Evolutionary conservation across 2,113 vertebrate species (phyloP), one percentile per base, ranked within the genome.

Genomic region (Coturnix japonica): DNA sequence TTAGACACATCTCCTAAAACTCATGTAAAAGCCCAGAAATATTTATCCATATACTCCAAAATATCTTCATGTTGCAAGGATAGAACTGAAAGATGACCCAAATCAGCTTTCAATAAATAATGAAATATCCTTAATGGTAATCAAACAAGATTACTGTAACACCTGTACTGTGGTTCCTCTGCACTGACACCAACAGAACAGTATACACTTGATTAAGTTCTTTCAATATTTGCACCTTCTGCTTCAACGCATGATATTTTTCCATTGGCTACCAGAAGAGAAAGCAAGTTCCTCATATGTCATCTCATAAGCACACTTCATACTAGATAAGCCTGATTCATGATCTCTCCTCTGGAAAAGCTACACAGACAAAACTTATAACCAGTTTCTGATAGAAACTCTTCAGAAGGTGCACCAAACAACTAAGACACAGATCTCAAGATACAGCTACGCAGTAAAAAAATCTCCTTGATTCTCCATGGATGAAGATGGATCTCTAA

Each of bases 361-460:
- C 5, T 91, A 80, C 31, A 28, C 8, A 63, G 8, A 14, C 12
- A 47, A 14, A 81, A 28, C 20, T 88, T 0, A 0, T 6, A 39
- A 51, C 7, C 22, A 5, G 8, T 39, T 89, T 84, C 39, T 78
- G 35, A 21, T 11, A 78, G 49, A 77, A 90, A 64, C 3, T 60
- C 65, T 72, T 88, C 65, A 83, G 28, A 73, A 2, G 5, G 7
- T 39, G 4, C 17, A 71, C 11, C 28, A 94, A 84, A 56, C 11
- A 70, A 7, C 3, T 14, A 72, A n/a, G 44, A 47, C 9, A 31
- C 1, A 60, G 39, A 39, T 21, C 44, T 44, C 57, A 73, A 19
- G 7, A 23, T 9, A 26, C 3, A 39, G 30, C 33, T 51, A 37
- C 4, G 7, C 6, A 37, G 7, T 35, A 56, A 7, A 67, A 16